A percentile compares a stretch with the other conserved stretches of the same genome.
Conservation (phyloP, 2,113 vertebrate genomes). For the Anseranas semipalmata region DNA sequence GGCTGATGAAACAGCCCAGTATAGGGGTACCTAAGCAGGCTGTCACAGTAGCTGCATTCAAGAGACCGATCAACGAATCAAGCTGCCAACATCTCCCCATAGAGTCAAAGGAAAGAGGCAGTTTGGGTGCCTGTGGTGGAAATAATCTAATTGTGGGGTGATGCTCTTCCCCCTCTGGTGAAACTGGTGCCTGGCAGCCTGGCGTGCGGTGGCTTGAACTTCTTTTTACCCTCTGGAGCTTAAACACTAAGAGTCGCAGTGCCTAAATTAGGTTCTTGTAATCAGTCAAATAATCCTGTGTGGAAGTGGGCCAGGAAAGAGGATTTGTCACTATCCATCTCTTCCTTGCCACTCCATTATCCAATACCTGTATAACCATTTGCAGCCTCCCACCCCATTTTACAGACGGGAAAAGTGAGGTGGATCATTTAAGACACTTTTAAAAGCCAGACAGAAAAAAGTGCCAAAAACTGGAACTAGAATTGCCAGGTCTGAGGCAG, state of each 20-base stretch:
- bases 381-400: not conserved
- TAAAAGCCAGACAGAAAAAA: conserved; percentile 41
- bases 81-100: not conserved
- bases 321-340: conserved; percentile 19
- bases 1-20: not conserved
- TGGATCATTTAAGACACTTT: not conserved
- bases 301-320: conserved; percentile 59
- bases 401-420: not conserved
- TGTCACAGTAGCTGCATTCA: not conserved
- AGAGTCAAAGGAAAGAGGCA: not conserved
- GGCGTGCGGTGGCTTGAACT: not conserved
- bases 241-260: not conserved
- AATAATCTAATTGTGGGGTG: not conserved
- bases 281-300: conserved; percentile 49
- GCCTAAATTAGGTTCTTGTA: conserved; percentile 20
- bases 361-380: not conserved
- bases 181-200: not conserved
- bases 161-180: not conserved
- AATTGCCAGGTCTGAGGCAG: not conserved
- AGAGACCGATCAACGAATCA: rapidly evolving
- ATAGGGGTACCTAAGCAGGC: not conserved
- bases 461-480: conserved; percentile 19
- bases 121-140: not conserved
- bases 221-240: conserved; percentile 21
- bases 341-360: not conserved